Base-by-base conservation (phyloP, 2,888 invertebrate species). In the Acrocyrtus sp. region DNA sequence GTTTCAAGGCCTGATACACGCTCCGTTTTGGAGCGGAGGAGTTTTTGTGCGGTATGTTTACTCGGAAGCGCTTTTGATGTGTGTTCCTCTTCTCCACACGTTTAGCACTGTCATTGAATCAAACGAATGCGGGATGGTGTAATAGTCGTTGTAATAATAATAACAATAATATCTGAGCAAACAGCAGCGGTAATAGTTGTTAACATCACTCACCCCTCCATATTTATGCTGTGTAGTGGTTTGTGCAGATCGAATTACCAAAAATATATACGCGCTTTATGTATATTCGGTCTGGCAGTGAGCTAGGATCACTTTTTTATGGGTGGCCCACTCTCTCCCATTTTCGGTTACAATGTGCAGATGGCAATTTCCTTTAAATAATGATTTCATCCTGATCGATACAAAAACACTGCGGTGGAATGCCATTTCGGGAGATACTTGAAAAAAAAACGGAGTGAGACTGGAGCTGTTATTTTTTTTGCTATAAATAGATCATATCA, bases 151-250 rank as follows among this genome's bases (percentile, higher is more conserved):
- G 47, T 41, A 57, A 57, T 58, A 43, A 43, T 58, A 43, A 58
- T 58, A 58, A 58, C 47, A 26, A 21, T 58, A 58, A 58, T 58
- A 58, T 58, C 58, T 43, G 54, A 58, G 58, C 43, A 58, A 34
- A 39, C 22, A 58, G 45, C 3, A 19, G 24, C 22, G 12, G 34
- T 34, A 34, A 34, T 34, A 34, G 34, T 41, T 56, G 56, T 56
- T 56, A 56, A 56, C 56, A 56, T 56, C 22, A 45, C 34, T 12
- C 34, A 34, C 34, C n/a, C n/a, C 34, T 34, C 34, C 34, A 34
- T 34, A 34, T 34, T 8, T 34, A 8, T 8, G 5, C 12, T 34
- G 12, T 5, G 34, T 12, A 34, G 34, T 34, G 34, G 34, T 34
- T 34, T 12, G 34, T 8, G 34, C 34, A 5, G 34, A 34, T 34